phyloP scores from a whole-genome alignment of 1,140 invertebrate genomes.

The Lordiphosa clarofinis region DNA sequence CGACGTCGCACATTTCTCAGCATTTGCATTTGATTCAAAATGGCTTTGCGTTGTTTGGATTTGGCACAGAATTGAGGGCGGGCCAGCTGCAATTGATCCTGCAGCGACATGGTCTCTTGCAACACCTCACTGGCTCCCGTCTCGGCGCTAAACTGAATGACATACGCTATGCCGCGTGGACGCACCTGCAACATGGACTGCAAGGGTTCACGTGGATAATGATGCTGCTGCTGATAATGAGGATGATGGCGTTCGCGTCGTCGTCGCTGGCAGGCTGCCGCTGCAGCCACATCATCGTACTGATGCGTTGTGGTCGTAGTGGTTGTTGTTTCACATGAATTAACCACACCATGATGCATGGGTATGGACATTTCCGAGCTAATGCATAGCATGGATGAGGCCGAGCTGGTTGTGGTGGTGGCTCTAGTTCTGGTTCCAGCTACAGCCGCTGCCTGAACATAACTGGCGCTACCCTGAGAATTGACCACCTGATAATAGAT shows the following conservation, averaged over 20 bases:
- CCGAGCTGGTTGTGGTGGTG: slow-evolving; percentile 18
- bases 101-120: slow-evolving; percentile 31
- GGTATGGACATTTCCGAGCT: slow-evolving; percentile 76
- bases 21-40: slow-evolving; percentile 70
- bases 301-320: slow-evolving; percentile 71
- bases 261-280: slow-evolving; percentile 2
- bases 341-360: slow-evolving; percentile 41
- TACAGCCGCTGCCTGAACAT: slow-evolving; percentile 18
- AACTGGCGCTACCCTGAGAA: slow-evolving; percentile 12
- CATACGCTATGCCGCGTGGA: slow-evolving; percentile 45
- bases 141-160: slow-evolving; percentile 38
- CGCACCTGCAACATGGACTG: slow-evolving; percentile 36
- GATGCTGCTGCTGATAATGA: not conserved
- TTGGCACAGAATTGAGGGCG: slow-evolving; percentile 64
- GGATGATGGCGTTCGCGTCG: not conserved
- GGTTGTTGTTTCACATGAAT: slow-evolving; percentile 50
- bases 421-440: slow-evolving; percentile 10
- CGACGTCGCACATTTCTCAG: slow-evolving; percentile 52
- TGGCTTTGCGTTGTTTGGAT: slow-evolving; percentile 69
- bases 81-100: slow-evolving; percentile 62
- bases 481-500: slow-evolving; percentile 30
- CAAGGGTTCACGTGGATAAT: too few relatives aligned
- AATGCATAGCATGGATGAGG: slow-evolving; percentile 61
- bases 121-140: slow-evolving; percentile 16
- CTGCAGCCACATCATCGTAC: slow-evolving; percentile 62